Conservation (phyloP, 2,888 invertebrate genomes). For the Dusona sp. region DNA sequence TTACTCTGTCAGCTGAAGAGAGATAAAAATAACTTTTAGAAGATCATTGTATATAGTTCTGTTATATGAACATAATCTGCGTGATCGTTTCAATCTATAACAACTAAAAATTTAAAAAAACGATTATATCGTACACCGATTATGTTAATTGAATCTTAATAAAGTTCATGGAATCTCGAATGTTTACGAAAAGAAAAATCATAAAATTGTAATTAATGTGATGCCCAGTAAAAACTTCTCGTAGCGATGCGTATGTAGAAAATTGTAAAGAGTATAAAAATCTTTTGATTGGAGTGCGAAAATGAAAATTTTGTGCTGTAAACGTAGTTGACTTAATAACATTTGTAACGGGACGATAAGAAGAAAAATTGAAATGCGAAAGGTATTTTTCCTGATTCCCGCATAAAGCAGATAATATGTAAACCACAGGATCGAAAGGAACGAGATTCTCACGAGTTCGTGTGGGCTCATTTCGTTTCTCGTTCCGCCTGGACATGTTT, state of each 20-base stretch:
- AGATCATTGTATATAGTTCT: no score
- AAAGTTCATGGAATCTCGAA: no score
- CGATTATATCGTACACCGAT: no score
- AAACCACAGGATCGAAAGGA: constrained; percentile 29
- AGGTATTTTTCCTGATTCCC: constrained; percentile 8
- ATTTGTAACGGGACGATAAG: not conserved
- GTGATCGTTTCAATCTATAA: no score
- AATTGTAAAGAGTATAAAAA: not conserved
- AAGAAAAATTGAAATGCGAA: not conserved
- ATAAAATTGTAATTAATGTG: not conserved
- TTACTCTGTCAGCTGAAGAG: not conserved
- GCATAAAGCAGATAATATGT: constrained; percentile 4
- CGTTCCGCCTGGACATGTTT: constrained; percentile 63
- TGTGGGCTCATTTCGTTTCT: constrained; percentile 28
- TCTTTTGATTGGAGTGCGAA: not conserved
- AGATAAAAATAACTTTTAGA: not conserved
- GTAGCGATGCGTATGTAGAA: not conserved
- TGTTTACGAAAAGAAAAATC: not conserved
- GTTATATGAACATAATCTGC: no score
- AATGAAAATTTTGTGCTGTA: not conserved
- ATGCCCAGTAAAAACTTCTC: not conserved
- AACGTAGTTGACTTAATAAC: not conserved
- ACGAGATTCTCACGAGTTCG: constrained; percentile 58
- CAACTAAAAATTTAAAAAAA: no score
- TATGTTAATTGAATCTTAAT: no score